Evolutionary conservation across 2,888 invertebrate species (phyloP).

Genomic region (Colletes collaris): DNA sequence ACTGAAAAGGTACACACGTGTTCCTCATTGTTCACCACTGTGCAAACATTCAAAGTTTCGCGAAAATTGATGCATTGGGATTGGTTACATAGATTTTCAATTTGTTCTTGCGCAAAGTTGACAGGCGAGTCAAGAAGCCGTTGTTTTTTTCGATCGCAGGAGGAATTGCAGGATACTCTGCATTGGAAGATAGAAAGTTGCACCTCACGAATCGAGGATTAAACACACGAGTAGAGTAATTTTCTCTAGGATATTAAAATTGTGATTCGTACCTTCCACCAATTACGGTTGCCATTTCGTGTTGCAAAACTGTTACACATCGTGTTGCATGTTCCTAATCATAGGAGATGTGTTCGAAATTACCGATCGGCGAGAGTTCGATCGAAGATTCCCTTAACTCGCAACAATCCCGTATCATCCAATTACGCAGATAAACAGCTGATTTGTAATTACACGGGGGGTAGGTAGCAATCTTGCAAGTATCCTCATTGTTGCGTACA

Average conservation of each 20-base stretch:
- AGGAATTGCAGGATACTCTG: too few relatives aligned
- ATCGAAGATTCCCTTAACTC: conserved; percentile 20
- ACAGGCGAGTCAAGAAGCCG: too few relatives aligned
- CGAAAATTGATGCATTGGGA: too few relatives aligned
- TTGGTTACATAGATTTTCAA: too few relatives aligned
- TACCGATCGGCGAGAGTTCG: conserved; percentile 5
- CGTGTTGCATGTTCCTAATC: conserved; percentile 43
- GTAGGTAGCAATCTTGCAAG: conserved; percentile 27
- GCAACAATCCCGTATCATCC: conserved; percentile 22
- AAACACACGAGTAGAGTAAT: background rate
- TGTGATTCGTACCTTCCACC: background rate
- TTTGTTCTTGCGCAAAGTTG: too few relatives aligned
- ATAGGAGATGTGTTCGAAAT: conserved; percentile 37
- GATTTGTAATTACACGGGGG: conserved; percentile 37
- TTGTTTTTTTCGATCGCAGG: too few relatives aligned
- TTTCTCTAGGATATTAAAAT: background rate
- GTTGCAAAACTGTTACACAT: conserved; percentile 20
- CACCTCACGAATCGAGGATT: too few relatives aligned
- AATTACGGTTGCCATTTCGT: conserved; percentile 38
- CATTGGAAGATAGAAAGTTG: too few relatives aligned
- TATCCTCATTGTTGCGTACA: conserved; percentile 20
- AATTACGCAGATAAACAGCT: conserved; percentile 40
- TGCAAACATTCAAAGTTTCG: too few relatives aligned
- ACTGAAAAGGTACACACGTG: too few relatives aligned
- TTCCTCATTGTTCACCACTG: too few relatives aligned